Evolutionary conservation across 2,888 invertebrate species (phyloP).

Genomic region (Megaustenia siamemsis): DNA sequence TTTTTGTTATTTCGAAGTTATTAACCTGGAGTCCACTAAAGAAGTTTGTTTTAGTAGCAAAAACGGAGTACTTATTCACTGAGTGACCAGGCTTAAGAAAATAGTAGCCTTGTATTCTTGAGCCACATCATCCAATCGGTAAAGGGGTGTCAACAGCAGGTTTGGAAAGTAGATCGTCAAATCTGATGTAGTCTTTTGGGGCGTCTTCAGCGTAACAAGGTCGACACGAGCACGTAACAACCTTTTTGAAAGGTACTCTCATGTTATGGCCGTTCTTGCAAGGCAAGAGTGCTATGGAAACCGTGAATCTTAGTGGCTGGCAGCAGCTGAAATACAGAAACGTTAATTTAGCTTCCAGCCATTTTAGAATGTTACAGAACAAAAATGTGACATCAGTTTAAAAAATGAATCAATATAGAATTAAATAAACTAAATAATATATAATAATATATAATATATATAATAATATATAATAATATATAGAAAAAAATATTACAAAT

Average conservation of each 20-base stretch:
- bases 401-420: too few species aligned
- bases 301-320: conserved; percentile 45
- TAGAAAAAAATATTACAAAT: too few species aligned
- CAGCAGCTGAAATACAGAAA: conserved; percentile 55
- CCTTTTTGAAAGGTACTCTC: conserved; percentile 44
- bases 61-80: neutral
- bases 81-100: neutral
- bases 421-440: too few species aligned
- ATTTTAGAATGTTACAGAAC: too few species aligned
- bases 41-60: neutral
- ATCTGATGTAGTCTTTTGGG: conserved; percentile 38
- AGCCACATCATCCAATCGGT: conserved; percentile 19
- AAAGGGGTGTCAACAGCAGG: conserved; percentile 46
- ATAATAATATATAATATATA: too few species aligned
- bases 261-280: conserved; percentile 43
- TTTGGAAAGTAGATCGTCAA: conserved; percentile 49
- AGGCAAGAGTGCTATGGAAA: conserved; percentile 30
- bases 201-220: conserved; percentile 51
- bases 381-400: too few species aligned
- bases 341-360: too few species aligned
- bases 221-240: conserved; percentile 50
- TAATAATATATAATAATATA: too few species aligned
- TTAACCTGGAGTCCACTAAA: neutral
- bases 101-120: neutral
- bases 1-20: neutral